Conservation (phyloP, 1,140 invertebrate genomes). For the Agrilus planipennis region DNA sequence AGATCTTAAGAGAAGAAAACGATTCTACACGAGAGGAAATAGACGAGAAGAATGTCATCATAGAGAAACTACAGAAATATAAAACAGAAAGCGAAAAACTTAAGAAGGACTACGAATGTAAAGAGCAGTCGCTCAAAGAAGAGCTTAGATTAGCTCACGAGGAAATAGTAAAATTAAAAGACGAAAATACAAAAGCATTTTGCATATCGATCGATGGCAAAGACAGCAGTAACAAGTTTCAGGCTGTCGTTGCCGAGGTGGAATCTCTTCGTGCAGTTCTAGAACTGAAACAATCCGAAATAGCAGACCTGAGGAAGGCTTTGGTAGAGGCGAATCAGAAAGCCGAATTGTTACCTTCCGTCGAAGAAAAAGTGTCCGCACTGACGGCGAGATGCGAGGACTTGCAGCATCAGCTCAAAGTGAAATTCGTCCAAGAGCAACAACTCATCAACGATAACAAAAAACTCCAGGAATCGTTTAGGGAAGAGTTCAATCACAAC, state of each 20-base stretch:
- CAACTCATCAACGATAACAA: constrained; percentile 50
- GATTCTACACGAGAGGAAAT: constrained; percentile 30
- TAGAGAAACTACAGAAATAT: constrained; percentile 20
- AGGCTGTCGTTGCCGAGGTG: constrained; percentile 37
- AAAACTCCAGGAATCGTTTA: constrained; percentile 54
- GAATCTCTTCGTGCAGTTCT: constrained; percentile 63
- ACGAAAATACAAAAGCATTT: constrained; percentile 25
- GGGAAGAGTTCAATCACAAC: constrained; percentile 62
- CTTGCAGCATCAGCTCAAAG: constrained; percentile 49
- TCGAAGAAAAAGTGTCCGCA: constrained; percentile 39
- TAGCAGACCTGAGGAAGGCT: constrained; percentile 52
- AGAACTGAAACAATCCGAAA: constrained; percentile 61
- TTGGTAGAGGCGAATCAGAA: constrained; percentile 45
- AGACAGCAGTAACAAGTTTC: constrained; percentile 21
- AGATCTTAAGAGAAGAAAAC: constrained; percentile 31
- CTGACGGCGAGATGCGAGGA: constrained; percentile 57
- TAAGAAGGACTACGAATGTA: constrained; percentile 33
- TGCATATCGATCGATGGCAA: constrained; percentile 19
- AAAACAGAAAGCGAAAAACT: constrained; percentile 30
- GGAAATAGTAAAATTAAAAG: constrained; percentile 27
- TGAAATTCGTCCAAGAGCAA: constrained; percentile 42
- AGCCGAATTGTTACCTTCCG: constrained; percentile 39
- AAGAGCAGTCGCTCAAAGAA: constrained; percentile 21
- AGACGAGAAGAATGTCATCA: constrained; percentile 29
- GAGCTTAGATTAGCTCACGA: constrained; percentile 17